A percentile compares a stretch with the other conserved stretches of the same genome.
Evolutionary conservation across 1,140 invertebrate genomes (phyloP).

Genomic region (Bursaphelenchus mucronatus): DNA sequence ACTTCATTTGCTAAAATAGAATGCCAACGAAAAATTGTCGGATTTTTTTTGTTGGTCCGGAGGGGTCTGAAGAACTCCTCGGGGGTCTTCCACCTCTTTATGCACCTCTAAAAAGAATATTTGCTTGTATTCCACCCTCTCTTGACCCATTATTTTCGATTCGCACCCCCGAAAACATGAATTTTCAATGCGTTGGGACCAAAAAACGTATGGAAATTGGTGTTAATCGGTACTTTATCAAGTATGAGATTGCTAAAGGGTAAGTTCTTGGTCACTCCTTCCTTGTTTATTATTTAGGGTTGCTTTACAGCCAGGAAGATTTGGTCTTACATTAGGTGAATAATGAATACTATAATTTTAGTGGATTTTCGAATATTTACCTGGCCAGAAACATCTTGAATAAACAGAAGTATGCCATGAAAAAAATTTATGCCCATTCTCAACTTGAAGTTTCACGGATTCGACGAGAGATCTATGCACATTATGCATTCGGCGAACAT

Average conservation of each 20-base stretch:
- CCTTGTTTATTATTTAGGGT: too few relatives aligned
- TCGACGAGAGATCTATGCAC: conserved; percentile 18
- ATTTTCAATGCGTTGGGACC: conserved; percentile 8
- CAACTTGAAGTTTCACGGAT: conserved; percentile 19
- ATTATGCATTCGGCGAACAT: conserved; percentile 12
- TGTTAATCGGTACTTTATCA: conserved; percentile 1
- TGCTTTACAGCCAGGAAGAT: too few relatives aligned
- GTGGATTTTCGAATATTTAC: conserved; percentile 15
- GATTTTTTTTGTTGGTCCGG: too few relatives aligned
- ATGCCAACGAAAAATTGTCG: too few relatives aligned
- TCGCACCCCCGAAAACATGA: too few relatives aligned
- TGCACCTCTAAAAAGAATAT: too few relatives aligned
- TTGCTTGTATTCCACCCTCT: too few relatives aligned
- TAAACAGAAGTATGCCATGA: conserved; percentile 12
- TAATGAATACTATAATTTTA: not conserved
- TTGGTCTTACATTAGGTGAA: not conserved
- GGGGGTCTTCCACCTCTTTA: too few relatives aligned
- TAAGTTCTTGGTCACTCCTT: not conserved
- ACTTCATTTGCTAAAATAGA: too few relatives aligned
- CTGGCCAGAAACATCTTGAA: conserved; percentile 1
- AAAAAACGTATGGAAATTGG: conserved; percentile 15
- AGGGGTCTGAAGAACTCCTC: too few relatives aligned
- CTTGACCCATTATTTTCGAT: too few relatives aligned
- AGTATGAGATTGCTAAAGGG: conserved; percentile 16
- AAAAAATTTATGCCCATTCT: conserved; percentile 19